Conservation (phyloP, 2,797 vertebrate genomes). For the Oryzias dopingdopingensis region DNA sequence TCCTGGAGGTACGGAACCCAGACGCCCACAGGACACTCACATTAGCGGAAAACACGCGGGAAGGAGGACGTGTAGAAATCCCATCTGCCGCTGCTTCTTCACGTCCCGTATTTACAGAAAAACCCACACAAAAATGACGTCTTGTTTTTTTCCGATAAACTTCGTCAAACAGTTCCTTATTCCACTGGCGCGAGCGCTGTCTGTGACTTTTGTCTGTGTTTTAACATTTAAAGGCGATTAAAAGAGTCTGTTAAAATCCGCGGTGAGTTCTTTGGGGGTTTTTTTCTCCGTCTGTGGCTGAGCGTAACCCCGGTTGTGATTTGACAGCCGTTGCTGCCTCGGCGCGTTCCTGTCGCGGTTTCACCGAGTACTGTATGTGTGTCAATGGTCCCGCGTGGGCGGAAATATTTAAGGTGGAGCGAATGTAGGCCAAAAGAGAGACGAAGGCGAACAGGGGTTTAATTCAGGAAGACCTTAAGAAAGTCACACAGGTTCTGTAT, state of each 20-base stretch:
- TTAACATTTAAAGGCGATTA: too few species aligned
- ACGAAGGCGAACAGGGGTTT: neutral
- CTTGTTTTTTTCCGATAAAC: slow-evolving; percentile 2
- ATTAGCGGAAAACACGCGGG: neutral
- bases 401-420: slow-evolving; percentile 59
- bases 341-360: slow-evolving; percentile 34
- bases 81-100: neutral
- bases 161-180: neutral
- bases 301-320: slow-evolving; percentile 48
- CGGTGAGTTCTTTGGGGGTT: too few species aligned
- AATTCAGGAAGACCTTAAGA: slow-evolving; percentile 43
- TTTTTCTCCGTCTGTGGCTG: slow-evolving; percentile 12
- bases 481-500: neutral
- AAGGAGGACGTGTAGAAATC: neutral
- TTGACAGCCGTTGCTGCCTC: slow-evolving; percentile 32
- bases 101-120: neutral
- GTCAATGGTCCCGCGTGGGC: slow-evolving; percentile 7
- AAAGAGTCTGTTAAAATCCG: too few species aligned
- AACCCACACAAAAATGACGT: neutral
- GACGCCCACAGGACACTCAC: neutral
- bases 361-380: neutral
- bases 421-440: slow-evolving; percentile 5
- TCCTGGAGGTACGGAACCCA: neutral
- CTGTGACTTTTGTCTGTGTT: neutral
- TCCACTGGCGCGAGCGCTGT: too few species aligned